Conservation (phyloP, 2,797 vertebrate species). For the Mormyrus proboscirostris region DNA sequence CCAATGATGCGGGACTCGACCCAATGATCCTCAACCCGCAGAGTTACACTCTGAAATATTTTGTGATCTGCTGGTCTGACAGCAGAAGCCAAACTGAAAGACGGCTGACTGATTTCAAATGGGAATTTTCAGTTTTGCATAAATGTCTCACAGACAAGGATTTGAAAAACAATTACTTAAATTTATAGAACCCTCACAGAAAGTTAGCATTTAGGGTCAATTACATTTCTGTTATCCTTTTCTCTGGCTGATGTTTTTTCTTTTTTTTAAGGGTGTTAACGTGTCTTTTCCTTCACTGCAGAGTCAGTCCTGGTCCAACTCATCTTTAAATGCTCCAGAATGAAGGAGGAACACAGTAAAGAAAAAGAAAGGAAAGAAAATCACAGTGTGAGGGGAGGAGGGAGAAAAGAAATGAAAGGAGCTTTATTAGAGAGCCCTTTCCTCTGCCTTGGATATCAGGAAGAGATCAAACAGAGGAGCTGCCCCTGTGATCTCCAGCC, state of each 20-base stretch:
- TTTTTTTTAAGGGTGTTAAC: not conserved
- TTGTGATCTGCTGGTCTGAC: not conserved
- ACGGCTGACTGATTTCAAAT: not conserved
- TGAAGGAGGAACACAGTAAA: not conserved
- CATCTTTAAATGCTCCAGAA: not conserved
- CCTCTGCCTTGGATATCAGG: constrained; percentile 61
- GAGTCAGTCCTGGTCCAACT: not conserved
- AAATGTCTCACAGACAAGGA: not conserved
- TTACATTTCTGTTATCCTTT: not conserved
- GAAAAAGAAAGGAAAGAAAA: not conserved
- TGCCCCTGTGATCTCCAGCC: constrained; percentile 72
- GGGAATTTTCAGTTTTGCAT: not conserved
- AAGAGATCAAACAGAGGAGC: constrained; percentile 66
- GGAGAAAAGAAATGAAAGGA: constrained; percentile 19
- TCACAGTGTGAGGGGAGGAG: not conserved
- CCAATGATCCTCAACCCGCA: not conserved
- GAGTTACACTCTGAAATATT: not conserved
- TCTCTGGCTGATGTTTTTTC: not conserved
- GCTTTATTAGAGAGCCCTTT: constrained; percentile 37
- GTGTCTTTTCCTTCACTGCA: not conserved
- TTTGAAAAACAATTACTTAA: not conserved
- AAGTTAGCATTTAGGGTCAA: not conserved
- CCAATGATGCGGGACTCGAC: not conserved
- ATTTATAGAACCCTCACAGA: not conserved
- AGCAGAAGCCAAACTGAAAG: not conserved